Evolutionary conservation across 2,797 vertebrate genomes (phyloP).

Genomic region (Ficedula albicollis): DNA sequence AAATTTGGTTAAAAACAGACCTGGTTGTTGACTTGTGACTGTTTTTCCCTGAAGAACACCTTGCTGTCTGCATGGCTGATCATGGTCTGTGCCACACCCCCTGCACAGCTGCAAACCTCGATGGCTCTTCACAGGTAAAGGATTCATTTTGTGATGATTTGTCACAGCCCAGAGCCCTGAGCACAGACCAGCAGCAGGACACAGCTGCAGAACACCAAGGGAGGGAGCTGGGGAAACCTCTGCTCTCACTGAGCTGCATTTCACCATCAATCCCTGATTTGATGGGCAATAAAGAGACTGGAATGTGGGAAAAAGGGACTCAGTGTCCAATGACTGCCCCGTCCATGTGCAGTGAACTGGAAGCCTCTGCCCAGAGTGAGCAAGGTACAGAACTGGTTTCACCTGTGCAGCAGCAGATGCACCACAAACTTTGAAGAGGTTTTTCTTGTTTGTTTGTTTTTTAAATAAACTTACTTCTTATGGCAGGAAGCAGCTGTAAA

Average conservation of each 20-base stretch:
- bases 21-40: neutral
- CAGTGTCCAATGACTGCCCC: neutral
- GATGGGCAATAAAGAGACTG: neutral
- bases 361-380: neutral
- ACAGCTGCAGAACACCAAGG: neutral
- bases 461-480: neutral
- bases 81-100: neutral
- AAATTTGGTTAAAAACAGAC: conserved; percentile 1
- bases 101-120: neutral
- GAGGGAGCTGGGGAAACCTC: neutral
- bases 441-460: neutral
- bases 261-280: neutral
- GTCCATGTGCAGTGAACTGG: neutral
- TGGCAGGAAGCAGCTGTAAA: neutral
- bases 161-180: neutral
- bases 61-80: neutral
- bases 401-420: neutral
- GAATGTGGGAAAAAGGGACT: neutral
- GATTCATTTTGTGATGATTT: neutral
- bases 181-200: neutral
- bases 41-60: neutral
- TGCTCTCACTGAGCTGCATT: neutral
- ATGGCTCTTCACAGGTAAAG: too few species aligned
- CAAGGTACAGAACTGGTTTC: neutral
- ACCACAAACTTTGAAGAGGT: neutral